Percentiles rank a stretch among this genome's conserved stretches.
Evolutionary conservation across 2,888 invertebrate genomes (phyloP).

Genomic region (Elysia crispata): DNA sequence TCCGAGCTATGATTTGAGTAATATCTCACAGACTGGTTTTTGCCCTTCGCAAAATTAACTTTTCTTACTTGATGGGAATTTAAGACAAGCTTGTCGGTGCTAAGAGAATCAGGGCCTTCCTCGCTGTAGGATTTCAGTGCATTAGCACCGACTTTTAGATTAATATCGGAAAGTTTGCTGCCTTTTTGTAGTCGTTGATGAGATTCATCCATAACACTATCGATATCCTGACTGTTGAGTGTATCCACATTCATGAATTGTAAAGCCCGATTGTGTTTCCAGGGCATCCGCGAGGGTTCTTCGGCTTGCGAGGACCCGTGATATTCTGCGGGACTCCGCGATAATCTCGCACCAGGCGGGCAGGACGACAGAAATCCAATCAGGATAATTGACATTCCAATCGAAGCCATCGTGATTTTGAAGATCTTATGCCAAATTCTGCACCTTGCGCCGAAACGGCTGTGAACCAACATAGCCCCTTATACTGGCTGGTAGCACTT

Average conservation of each 20-base stretch:
- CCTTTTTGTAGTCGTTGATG: not conserved
- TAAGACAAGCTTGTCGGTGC: not conserved
- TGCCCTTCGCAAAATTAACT: not conserved
- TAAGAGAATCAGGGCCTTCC: not conserved
- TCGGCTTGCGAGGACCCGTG: too few relatives aligned
- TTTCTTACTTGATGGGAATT: not conserved
- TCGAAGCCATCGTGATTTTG: too few relatives aligned
- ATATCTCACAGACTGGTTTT: not conserved
- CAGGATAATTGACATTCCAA: too few relatives aligned
- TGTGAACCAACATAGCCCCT: too few relatives aligned
- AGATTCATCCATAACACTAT: not conserved
- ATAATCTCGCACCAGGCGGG: too few relatives aligned
- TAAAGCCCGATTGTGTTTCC: slow-evolving; percentile 16
- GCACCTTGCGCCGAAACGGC: too few relatives aligned
- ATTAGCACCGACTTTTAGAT: not conserved
- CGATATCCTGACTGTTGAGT: not conserved
- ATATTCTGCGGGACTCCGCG: too few relatives aligned
- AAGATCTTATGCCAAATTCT: too few relatives aligned
- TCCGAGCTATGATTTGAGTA: not conserved
- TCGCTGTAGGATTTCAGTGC: not conserved
- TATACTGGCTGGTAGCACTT: too few relatives aligned
- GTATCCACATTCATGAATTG: slow-evolving; percentile 24
- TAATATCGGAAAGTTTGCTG: not conserved
- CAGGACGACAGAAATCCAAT: too few relatives aligned
- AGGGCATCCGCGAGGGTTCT: not conserved